Conservation (phyloP, 1,140 invertebrate species). For the Mercenaria mercenaria region DNA sequence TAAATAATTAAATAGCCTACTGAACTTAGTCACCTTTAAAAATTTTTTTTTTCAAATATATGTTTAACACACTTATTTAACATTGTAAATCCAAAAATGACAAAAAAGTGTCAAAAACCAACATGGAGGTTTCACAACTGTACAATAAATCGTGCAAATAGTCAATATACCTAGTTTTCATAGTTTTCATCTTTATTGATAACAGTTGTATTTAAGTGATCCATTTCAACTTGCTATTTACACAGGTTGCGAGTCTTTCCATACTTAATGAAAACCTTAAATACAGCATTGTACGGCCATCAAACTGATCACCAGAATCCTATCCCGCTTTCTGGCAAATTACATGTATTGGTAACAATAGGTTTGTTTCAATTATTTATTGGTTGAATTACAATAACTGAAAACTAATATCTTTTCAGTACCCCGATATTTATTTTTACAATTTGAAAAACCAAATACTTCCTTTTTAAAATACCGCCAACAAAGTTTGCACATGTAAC, state of each 20-base stretch:
- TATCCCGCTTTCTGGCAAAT: neutral
- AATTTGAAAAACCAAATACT: too few relatives aligned
- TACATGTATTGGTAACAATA: neutral
- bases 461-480: neutral
- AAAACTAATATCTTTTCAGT: too few relatives aligned
- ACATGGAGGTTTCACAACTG: neutral
- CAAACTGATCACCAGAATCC: neutral
- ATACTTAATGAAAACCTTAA: neutral
- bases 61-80: neutral
- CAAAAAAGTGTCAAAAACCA: slow-evolving; percentile 1
- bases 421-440: too few relatives aligned
- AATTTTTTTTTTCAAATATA: neutral
- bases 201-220: slow-evolving; percentile 5
- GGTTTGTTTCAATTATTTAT: too few relatives aligned
- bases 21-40: too few relatives aligned
- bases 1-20: too few relatives aligned
- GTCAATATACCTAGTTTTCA: neutral
- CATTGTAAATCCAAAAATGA: neutral
- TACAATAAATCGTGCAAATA: neutral
- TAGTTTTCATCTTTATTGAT: neutral
- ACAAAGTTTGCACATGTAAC: neutral
- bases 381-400: too few relatives aligned
- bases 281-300: neutral
- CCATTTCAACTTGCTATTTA: slow-evolving; percentile 5
- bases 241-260: neutral